These are phyloP conservation scores for Trachymyrmex cornetzi DNA, from an alignment of 1,140 invertebrate species.

Conservation along the genomic window DNA sequence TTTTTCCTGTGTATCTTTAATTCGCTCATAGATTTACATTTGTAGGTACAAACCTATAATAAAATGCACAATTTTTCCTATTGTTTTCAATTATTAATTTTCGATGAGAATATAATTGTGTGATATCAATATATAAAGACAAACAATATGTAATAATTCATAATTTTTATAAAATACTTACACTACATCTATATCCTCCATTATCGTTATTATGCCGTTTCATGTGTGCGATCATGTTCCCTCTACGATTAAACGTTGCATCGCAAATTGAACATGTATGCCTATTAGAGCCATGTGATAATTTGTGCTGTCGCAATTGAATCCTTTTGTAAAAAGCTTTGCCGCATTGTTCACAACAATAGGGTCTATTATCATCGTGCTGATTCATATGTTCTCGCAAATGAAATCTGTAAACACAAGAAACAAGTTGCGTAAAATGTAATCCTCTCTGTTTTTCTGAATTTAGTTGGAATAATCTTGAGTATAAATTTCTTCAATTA, in stretches of 20 bases:
- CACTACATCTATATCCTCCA: constrained; percentile 80
- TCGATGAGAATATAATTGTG: neutral
- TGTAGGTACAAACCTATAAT: constrained; percentile 76
- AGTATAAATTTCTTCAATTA: constrained; percentile 48
- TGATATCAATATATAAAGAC: neutral
- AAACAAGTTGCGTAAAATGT: neutral
- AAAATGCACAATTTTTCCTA: neutral
- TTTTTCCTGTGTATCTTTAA: constrained; percentile 80
- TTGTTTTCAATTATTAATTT: neutral
- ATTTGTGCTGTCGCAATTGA: constrained; percentile 82
- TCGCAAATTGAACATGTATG: constrained; percentile 81
- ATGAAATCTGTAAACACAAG: constrained; percentile 80
- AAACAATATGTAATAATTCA: constrained; percentile 18
- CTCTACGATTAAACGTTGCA: constrained; percentile 80
- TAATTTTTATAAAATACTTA: constrained; percentile 69
- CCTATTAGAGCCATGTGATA: constrained; percentile 80
- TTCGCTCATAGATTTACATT: constrained; percentile 82
- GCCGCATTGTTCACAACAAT: constrained; percentile 84
- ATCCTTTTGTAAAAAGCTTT: constrained; percentile 85
- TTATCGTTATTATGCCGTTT: constrained; percentile 79
- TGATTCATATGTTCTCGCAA: constrained; percentile 83
- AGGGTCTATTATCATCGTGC: constrained; percentile 84
- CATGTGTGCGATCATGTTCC: constrained; percentile 83
- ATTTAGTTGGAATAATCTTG: constrained; percentile 31
- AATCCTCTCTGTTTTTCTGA: neutral